phyloP scores from a whole-genome alignment of 2,888 invertebrate genomes.

The Cephus rjabovi region DNA sequence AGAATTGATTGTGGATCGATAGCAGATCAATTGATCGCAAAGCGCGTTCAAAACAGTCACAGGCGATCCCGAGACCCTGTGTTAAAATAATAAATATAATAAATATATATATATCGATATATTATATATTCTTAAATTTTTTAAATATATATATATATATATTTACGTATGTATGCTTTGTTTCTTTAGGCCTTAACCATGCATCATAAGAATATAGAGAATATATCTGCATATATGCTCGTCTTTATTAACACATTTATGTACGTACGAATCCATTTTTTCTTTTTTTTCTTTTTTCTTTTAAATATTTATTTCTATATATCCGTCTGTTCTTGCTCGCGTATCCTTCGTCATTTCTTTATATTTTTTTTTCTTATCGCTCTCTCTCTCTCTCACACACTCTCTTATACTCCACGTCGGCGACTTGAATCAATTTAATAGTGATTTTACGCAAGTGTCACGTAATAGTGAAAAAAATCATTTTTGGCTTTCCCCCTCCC shows the following conservation, averaged over 20 bases:
- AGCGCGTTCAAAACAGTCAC: background rate
- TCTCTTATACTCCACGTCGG: background rate
- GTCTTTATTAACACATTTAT: slow-evolving; percentile 6
- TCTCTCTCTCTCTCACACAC: background rate
- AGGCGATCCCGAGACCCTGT: slow-evolving; percentile 1
- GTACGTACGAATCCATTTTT: background rate
- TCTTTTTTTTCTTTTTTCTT: background rate
- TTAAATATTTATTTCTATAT: slow-evolving; percentile 10
- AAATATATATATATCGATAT: slow-evolving; percentile 35
- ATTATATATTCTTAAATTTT: slow-evolving; percentile 18
- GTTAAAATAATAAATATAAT: slow-evolving; percentile 17
- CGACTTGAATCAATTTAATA: background rate
- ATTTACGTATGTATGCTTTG: slow-evolving; percentile 26
- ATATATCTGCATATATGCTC: slow-evolving; percentile 38
- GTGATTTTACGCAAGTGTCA: background rate
- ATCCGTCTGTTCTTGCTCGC: slow-evolving; percentile 9
- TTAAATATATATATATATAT: slow-evolving; percentile 26
- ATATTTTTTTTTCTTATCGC: background rate
- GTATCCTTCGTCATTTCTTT: too few relatives aligned
- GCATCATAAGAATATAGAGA: slow-evolving; percentile 45
- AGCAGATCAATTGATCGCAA: background rate
- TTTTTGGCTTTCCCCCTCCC: background rate
- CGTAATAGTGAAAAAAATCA: background rate
- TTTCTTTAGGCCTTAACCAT: slow-evolving; percentile 50
- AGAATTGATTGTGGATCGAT: background rate